A percentile compares a stretch with the other conserved stretches of the same genome.
Evolutionary conservation across 2,113 vertebrate species (phyloP).

Genomic region (Heteronetta atricapilla): DNA sequence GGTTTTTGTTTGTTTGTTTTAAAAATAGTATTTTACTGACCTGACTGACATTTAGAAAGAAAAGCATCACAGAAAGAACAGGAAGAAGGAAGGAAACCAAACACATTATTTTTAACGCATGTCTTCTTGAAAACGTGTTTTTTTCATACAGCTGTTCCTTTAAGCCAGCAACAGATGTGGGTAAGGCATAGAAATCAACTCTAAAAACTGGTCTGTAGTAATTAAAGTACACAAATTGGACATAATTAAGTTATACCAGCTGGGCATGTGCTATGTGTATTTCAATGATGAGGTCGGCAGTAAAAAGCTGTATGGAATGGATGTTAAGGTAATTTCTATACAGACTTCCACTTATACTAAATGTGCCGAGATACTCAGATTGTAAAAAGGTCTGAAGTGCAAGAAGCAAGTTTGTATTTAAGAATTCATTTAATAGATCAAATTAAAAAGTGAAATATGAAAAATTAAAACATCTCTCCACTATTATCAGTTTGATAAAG

Average conservation of each 20-base stretch:
- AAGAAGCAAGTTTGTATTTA: conserved; percentile 15
- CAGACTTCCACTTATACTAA: conserved; percentile 62
- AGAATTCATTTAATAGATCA: conserved; percentile 47
- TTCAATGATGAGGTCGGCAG: conserved; percentile 42
- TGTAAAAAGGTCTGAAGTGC: neutral
- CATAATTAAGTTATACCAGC: conserved; percentile 72
- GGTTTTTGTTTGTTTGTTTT: neutral
- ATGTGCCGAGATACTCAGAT: conserved; percentile 33
- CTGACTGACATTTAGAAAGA: neutral
- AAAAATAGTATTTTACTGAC: neutral
- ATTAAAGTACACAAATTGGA: conserved; percentile 73
- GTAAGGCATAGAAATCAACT: conserved; percentile 26
- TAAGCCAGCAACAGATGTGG: neutral
- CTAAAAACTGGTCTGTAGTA: conserved; percentile 74
- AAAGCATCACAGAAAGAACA: neutral
- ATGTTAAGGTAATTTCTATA: conserved; percentile 35
- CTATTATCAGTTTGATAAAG: conserved; percentile 22
- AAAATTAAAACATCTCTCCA: conserved; percentile 22
- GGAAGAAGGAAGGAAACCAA: neutral
- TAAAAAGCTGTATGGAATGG: conserved; percentile 54
- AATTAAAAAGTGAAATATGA: conserved; percentile 36
- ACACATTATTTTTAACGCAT: neutral
- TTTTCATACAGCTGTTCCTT: neutral
- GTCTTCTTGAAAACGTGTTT: neutral
- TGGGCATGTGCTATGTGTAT: conserved; percentile 30